These are phyloP conservation scores for Tautogolabrus adspersus DNA, from an alignment of 2,113 vertebrate species.

Conservation along the genomic window DNA sequence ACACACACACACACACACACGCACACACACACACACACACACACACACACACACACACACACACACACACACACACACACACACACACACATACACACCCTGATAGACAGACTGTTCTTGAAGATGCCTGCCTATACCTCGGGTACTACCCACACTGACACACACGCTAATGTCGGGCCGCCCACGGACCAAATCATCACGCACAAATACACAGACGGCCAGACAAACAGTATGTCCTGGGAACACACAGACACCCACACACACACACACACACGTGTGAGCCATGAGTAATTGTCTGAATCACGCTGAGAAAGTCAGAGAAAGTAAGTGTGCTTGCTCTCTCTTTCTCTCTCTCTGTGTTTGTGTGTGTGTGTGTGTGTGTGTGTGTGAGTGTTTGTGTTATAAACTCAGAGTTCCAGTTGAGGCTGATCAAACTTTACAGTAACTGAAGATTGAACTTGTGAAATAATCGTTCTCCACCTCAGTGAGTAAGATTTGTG, in stretches of 20 bases:
- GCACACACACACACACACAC: neutral
- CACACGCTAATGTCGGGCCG: constrained; percentile 34
- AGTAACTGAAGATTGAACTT: neutral
- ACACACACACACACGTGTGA: constrained; percentile 46
- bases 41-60: no score
- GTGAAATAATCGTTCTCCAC: neutral
- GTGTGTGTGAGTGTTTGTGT: neutral
- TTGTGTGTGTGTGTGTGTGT: no score
- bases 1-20: neutral
- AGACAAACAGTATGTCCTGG: constrained; percentile 48
- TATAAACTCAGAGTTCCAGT: constrained; percentile 25
- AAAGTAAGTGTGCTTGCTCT: constrained; percentile 36
- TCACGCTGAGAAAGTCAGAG: constrained; percentile 49
- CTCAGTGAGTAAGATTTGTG: neutral
- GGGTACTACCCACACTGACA: constrained; percentile 32
- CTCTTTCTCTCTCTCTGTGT: constrained; percentile 21
- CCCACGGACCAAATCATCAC: constrained; percentile 50
- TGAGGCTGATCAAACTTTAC: neutral
- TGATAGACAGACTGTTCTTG: constrained; percentile 24
- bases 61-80: constrained; percentile 13
- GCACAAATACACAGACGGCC: constrained; percentile 56
- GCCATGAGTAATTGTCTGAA: constrained; percentile 64
- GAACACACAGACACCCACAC: constrained; percentile 51
- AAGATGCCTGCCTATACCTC: constrained; percentile 38
- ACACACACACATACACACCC: constrained; percentile 10